Evolutionary conservation across 2,113 vertebrate genomes (phyloP).

Genomic region (Sclerurus mexicanus): DNA sequence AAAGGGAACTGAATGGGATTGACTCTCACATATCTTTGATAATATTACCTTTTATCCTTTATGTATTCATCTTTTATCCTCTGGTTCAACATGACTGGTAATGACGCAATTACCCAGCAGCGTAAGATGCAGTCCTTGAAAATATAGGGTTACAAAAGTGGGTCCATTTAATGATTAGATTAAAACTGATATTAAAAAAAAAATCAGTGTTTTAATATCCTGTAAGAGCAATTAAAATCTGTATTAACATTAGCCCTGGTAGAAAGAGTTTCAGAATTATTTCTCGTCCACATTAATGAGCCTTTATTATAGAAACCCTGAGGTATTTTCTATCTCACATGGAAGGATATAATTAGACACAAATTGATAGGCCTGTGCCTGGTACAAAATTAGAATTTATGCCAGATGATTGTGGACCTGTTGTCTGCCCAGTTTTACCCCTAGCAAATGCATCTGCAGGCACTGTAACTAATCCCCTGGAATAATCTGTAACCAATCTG

Average conservation of each 20-base stretch:
- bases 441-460: slow-evolving; percentile 49
- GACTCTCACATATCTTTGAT: neutral
- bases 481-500: slow-evolving; percentile 67
- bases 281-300: slow-evolving; percentile 71
- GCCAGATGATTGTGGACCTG: slow-evolving; percentile 59
- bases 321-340: slow-evolving; percentile 75
- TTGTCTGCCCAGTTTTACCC: slow-evolving; percentile 52
- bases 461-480: slow-evolving; percentile 65
- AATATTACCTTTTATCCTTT: neutral
- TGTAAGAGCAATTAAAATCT: slow-evolving; percentile 72
- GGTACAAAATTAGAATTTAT: slow-evolving; percentile 71
- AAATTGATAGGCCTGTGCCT: slow-evolving; percentile 70
- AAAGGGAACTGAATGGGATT: neutral
- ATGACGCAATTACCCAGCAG: neutral
- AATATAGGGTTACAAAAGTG: slow-evolving; percentile 48
- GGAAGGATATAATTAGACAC: slow-evolving; percentile 75
- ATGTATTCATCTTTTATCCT: neutral
- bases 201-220: slow-evolving; percentile 63
- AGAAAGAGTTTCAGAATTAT: slow-evolving; percentile 72
- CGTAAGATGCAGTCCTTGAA: slow-evolving; percentile 14
- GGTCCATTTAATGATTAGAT: slow-evolving; percentile 53
- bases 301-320: slow-evolving; percentile 72
- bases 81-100: neutral
- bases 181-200: slow-evolving; percentile 8
- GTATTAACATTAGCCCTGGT: slow-evolving; percentile 72